Conservation (phyloP, 1,140 invertebrate species). For the Scaptomyza montana region DNA sequence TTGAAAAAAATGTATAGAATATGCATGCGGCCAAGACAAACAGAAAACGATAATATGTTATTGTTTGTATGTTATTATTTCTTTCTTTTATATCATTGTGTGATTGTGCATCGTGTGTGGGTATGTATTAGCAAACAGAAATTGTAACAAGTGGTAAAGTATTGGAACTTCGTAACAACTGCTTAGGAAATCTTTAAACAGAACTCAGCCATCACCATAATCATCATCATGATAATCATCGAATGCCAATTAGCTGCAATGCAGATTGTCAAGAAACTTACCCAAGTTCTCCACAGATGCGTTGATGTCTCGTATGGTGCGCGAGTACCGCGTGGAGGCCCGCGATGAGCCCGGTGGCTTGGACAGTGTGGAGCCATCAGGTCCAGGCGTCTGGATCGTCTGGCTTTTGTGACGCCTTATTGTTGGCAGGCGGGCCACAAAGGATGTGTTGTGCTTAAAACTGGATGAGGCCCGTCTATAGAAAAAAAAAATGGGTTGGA, state of each 20-base stretch:
- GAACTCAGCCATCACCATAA: constrained; percentile 37
- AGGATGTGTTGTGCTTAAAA: constrained; percentile 96
- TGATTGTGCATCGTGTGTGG: constrained; percentile 16
- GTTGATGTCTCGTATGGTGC: constrained; percentile 88
- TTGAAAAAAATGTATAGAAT: constrained; percentile 7
- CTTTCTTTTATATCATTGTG: constrained; percentile 4
- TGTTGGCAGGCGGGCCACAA: constrained; percentile 93
- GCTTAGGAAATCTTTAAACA: constrained; percentile 52
- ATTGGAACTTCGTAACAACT: constrained; percentile 41
- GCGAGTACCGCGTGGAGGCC: constrained; percentile 83
- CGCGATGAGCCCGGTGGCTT: constrained; percentile 81
- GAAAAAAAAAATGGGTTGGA: constrained; percentile 41
- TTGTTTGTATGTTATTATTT: constrained; percentile 16
- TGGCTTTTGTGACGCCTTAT: constrained; percentile 92
- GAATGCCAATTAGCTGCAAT: constrained; percentile 52
- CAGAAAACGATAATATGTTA: constrained; percentile 37
- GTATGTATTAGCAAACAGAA: constrained; percentile 43
- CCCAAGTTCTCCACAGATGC: constrained; percentile 89
- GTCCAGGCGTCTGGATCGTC: constrained; percentile 88
- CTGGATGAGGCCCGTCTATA: constrained; percentile 88
- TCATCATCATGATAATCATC: constrained; percentile 14
- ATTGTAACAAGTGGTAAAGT: constrained; percentile 38
- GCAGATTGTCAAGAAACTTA: constrained; percentile 82
- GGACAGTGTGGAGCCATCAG: constrained; percentile 77
- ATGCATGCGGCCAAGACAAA: constrained; percentile 41